A percentile compares a stretch with the other conserved stretches of the same genome.
phyloP scores from a whole-genome alignment of 1,140 invertebrate genomes.

The Drosophila murphyi region DNA sequence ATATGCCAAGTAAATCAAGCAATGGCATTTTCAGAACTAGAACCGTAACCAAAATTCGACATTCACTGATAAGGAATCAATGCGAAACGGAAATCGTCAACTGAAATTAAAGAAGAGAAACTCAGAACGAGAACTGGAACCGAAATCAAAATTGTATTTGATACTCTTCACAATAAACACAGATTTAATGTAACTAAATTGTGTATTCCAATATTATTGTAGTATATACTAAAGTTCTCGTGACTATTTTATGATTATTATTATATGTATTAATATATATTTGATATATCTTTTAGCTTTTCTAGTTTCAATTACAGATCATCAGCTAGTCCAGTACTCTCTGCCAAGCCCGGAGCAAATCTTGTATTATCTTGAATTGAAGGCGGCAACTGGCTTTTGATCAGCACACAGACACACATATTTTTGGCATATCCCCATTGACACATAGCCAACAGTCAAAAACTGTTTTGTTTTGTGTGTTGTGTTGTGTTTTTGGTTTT shows the following conservation, averaged over 20 bases:
- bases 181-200: no score
- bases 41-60: no score
- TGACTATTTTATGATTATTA: not conserved
- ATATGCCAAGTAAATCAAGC: no score
- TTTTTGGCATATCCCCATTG: constrained; percentile 29
- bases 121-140: no score
- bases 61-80: no score
- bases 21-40: no score
- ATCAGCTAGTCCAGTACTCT: not conserved
- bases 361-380: constrained; percentile 24
- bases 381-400: constrained; percentile 41
- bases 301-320: not conserved
- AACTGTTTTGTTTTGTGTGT: constrained; percentile 13
- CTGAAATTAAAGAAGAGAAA: no score
- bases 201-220: no score
- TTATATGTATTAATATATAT: not conserved
- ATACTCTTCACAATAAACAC: no score
- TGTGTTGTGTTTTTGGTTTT: constrained; percentile 31
- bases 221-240: no score
- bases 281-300: not conserved
- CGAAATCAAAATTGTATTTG: no score
- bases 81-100: no score
- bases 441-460: constrained; percentile 9
- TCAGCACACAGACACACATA: constrained; percentile 28
- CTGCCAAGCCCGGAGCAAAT: not conserved